Base-by-base conservation (phyloP, 37 sponge, comb jelly and placozoan genomes). In the Spongia lamella region DNA sequence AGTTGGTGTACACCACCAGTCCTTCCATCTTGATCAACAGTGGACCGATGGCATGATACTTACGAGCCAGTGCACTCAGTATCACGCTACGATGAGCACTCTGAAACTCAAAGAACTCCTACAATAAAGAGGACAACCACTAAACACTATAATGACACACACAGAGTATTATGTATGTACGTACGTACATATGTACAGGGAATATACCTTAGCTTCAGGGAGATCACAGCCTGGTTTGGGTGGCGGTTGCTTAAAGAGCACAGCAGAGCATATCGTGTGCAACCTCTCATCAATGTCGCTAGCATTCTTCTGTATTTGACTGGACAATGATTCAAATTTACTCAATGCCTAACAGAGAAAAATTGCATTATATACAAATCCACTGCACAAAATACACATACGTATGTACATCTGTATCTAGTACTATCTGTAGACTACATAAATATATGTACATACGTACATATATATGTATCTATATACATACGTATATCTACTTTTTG, bases 21-120 rank as follows among this genome's bases (percentile, higher is more conserved):
- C 98, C 98, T 60, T 98, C 99, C 73, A 98, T 78, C 77, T 98
- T 98, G 79, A 93, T 95, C 68, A 98, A 86, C 27, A 98, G 86
- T 1, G 99, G 99, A 6, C 91, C 93, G 21, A 98, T 98, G 49
- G 88, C 99, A 24, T 86, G 89, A 70, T 98, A 98, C 85, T 98
- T 95, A 39, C 91, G 74, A 50, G 80, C 78, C 39, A 98, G 83
- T 0, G 84, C 53, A 66, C 55, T 56, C 56, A 92, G 60, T 0
- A 79, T 66, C 31, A 61, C 43, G 47, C 70, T 38, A 7, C 93
- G 78, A 62, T 84, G 83, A 9, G 56, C 75, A 82, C 87, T 93
- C 47, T 92, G 84, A 60, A 73, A 84, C 55, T 98, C 96, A 78
- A 92, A 98, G 73, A 85, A 98, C 21, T 79, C 94, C 94, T 93